phyloP scores from a whole-genome alignment of 2,113 vertebrate species.

The Pampusana beccarii region DNA sequence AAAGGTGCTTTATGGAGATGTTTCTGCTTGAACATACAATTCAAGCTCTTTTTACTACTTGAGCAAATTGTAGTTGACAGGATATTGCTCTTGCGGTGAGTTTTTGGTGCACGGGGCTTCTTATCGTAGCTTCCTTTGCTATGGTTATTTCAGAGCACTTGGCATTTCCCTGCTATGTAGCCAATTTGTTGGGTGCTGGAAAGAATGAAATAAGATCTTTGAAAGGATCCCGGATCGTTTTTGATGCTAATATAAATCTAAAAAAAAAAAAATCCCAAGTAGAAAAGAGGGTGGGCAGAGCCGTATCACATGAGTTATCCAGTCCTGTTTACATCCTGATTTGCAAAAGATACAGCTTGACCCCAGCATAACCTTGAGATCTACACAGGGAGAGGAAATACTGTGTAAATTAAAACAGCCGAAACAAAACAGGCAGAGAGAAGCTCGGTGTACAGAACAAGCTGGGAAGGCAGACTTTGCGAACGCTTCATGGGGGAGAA shows the following conservation, averaged over 20 bases:
- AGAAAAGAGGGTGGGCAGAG: not conserved
- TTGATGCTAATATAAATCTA: conserved; percentile 34
- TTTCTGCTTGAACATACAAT: not conserved
- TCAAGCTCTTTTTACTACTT: not conserved
- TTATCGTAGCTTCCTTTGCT: not conserved
- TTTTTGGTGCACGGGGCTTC: not conserved
- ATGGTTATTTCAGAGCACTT: conserved; percentile 23
- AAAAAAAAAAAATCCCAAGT: not conserved
- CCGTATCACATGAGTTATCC: not conserved
- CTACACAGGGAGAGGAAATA: conserved; percentile 52
- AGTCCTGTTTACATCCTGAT: conserved; percentile 66
- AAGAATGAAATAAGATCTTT: conserved; percentile 31
- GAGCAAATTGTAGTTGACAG: not conserved
- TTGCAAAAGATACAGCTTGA: conserved; percentile 51
- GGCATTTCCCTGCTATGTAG: conserved; percentile 25
- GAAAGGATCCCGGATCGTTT: not conserved
- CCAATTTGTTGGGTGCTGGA: conserved; percentile 12
- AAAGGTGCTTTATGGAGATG: not conserved
- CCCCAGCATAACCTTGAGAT: conserved; percentile 38
- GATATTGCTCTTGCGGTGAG: not conserved
- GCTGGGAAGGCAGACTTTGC: not conserved
- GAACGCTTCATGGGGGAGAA: not conserved
- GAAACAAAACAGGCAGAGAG: conserved; percentile 36
- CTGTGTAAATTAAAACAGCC: conserved; percentile 55
- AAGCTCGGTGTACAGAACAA: not conserved